Evolutionary conservation across 2,888 invertebrate species (phyloP).

Genomic region (Drosophila subquinaria): DNA sequence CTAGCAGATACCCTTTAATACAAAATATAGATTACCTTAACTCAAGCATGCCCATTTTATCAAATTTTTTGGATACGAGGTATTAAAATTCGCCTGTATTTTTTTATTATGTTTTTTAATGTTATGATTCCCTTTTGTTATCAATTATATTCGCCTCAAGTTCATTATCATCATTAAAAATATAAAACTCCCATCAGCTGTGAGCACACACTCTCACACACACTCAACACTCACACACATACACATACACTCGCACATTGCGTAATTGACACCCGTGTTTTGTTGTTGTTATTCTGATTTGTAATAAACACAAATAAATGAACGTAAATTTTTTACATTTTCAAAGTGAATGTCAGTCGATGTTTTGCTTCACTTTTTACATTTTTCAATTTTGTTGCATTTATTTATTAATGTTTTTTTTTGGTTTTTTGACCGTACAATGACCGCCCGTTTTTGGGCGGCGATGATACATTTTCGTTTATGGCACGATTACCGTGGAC

Average conservation of each 20-base stretch:
- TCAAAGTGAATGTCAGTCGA: conserved; percentile 64
- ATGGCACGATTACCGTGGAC: conserved; percentile 36
- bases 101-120: conserved; percentile 27
- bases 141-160: conserved; percentile 69
- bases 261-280: conserved; percentile 51
- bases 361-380: conserved; percentile 18
- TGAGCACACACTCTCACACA: conserved; percentile 17
- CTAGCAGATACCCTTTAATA: background rate
- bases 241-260: conserved; percentile 39
- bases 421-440: conserved; percentile 51
- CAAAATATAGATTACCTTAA: too few relatives aligned
- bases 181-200: conserved; percentile 39
- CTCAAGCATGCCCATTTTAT: background rate
- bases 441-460: conserved; percentile 59
- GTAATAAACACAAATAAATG: conserved; percentile 42
- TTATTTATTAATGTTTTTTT: conserved; percentile 9
- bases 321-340: conserved; percentile 49
- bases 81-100: conserved; percentile 33
- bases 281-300: conserved; percentile 44
- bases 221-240: conserved; percentile 10
- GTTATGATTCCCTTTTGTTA: conserved; percentile 67
- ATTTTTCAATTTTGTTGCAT: conserved; percentile 17
- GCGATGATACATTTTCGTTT: conserved; percentile 59
- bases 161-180: conserved; percentile 78
- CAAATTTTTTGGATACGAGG: background rate